phyloP scores from a whole-genome alignment of 2,888 invertebrate species.

The Apotomis turbidana region DNA sequence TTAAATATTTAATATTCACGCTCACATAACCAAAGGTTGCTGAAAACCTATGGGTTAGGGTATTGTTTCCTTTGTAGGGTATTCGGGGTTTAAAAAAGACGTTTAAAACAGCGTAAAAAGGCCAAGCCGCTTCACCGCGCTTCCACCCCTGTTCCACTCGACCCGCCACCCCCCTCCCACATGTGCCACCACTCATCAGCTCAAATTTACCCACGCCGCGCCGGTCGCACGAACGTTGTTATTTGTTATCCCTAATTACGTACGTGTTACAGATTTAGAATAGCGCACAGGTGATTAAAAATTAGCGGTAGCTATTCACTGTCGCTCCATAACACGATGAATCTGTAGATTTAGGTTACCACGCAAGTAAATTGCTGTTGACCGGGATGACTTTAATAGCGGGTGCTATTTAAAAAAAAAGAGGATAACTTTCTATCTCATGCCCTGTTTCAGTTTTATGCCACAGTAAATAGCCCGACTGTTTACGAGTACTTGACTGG shows the following conservation, averaged over 20 bases:
- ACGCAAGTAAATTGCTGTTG: constrained; percentile 1
- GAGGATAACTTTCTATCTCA: too few relatives aligned
- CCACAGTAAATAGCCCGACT: too few relatives aligned
- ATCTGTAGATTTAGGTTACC: neutral
- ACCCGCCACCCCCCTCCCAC: constrained; percentile 41
- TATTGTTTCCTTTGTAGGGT: constrained; percentile 1
- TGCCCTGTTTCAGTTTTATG: too few relatives aligned
- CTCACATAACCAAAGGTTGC: neutral
- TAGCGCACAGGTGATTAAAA: constrained; percentile 26
- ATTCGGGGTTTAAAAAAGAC: constrained; percentile 37
- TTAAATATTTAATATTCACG: neutral
- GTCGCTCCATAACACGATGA: constrained; percentile 6
- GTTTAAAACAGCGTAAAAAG: constrained; percentile 50
- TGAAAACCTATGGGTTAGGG: neutral
- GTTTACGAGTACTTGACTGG: too few relatives aligned
- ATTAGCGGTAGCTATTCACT: constrained; percentile 9
- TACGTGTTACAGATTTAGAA: constrained; percentile 30
- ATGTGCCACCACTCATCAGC: constrained; percentile 74
- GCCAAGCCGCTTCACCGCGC: constrained; percentile 72
- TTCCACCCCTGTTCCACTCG: constrained; percentile 47
- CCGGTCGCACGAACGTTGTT: constrained; percentile 52
- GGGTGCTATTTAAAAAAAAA: too few relatives aligned
- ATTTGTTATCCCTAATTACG: constrained; percentile 47
- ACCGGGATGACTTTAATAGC: too few relatives aligned
- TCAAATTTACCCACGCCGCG: constrained; percentile 57